A percentile compares a stretch with the other conserved stretches of the same genome.
Conservation (phyloP, 2,797 vertebrate genomes). For the Alosa sapidissima region DNA sequence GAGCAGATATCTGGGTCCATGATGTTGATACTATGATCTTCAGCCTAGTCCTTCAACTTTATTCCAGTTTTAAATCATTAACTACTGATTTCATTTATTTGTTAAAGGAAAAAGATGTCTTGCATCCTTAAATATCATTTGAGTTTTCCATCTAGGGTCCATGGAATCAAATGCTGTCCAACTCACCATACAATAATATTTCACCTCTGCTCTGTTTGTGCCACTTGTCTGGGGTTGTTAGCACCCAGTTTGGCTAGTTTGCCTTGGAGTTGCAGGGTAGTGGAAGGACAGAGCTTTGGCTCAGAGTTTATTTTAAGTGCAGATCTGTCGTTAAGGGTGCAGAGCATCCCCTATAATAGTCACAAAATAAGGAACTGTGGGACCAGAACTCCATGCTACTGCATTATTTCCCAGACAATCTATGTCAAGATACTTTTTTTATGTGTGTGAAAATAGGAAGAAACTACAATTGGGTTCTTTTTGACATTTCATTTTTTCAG, state of each 20-base stretch:
- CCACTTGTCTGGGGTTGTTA: background rate
- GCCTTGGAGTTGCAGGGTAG: background rate
- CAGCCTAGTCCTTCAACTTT: background rate
- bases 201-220: too few species aligned
- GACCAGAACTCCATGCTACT: background rate
- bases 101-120: background rate
- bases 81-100: background rate
- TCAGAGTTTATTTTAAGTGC: background rate
- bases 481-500: background rate
- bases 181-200: background rate
- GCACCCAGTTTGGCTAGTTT: conserved; percentile 6
- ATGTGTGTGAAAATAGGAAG: background rate
- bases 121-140: background rate
- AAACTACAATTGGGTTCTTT: background rate
- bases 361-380: background rate
- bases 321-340: background rate
- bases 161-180: background rate
- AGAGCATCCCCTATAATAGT: background rate
- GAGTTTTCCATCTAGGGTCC: background rate
- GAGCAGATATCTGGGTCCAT: background rate
- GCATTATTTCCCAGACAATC: background rate
- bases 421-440: background rate
- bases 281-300: background rate
- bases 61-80: background rate
- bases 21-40: background rate